Evolutionary conservation across 2,113 vertebrate species (phyloP).

Genomic region (Corythaeola cristata): DNA sequence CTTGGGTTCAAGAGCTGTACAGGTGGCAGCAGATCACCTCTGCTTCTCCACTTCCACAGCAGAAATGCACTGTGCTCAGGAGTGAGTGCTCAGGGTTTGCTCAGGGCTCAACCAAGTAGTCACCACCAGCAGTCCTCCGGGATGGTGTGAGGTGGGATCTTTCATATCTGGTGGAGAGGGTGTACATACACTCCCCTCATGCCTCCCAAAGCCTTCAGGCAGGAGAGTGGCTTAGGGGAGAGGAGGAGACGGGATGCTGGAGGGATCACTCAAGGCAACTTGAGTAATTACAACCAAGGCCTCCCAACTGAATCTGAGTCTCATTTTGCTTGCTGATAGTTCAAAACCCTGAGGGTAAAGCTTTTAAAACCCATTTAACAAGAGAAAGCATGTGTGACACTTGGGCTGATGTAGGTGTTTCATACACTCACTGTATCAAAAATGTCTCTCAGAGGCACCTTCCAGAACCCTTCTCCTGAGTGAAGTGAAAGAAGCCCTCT

Average conservation of each 20-base stretch:
- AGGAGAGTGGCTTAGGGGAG: not conserved
- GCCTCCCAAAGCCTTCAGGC: not conserved
- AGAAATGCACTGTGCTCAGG: not conserved
- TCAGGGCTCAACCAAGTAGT: not conserved
- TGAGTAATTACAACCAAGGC: not conserved
- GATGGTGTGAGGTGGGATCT: not conserved
- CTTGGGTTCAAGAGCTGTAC: not conserved
- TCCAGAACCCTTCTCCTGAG: not conserved
- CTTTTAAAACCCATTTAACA: not conserved
- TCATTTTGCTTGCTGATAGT: not conserved
- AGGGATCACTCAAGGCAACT: not conserved
- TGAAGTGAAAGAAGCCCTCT: not conserved
- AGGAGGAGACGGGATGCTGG: not conserved
- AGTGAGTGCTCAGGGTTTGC: not conserved
- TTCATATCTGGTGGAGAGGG: not conserved
- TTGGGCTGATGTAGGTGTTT: not conserved
- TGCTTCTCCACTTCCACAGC: not conserved
- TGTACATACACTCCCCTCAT: fast-evolving
- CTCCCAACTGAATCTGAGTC: not conserved
- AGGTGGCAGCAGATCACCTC: not conserved
- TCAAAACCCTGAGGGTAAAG: not conserved
- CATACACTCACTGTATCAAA: not conserved
- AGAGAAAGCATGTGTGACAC: not conserved
- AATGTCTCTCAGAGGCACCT: not conserved
- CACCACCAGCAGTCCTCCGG: not conserved